These are phyloP conservation scores for Chelmon rostratus DNA, from an alignment of 2,797 vertebrate species.

Conservation along the genomic window DNA sequence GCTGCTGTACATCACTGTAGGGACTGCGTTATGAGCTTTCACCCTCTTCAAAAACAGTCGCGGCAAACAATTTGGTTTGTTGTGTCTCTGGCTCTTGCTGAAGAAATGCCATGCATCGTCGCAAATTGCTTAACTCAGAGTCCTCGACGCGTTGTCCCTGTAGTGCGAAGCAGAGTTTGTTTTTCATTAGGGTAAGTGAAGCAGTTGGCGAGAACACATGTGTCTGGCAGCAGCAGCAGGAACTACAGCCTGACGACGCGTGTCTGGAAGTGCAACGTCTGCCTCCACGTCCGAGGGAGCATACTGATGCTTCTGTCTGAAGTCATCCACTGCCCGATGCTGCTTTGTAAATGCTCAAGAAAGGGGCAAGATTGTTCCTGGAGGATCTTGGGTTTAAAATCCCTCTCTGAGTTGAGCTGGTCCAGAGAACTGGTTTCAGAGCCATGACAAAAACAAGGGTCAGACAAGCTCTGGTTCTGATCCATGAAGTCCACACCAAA, in stretches of 20 bases:
- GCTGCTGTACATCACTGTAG: slow-evolving; percentile 5
- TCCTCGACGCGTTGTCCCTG: slow-evolving; percentile 33
- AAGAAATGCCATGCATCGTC: not conserved
- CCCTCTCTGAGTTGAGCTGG: no score
- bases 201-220: slow-evolving; percentile 56
- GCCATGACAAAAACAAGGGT: not conserved
- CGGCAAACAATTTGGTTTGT: slow-evolving; percentile 27
- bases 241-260: slow-evolving; percentile 46
- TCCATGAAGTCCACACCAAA: not conserved
- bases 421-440: not conserved
- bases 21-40: slow-evolving; percentile 35
- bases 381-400: not conserved
- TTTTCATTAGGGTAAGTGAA: slow-evolving; percentile 69
- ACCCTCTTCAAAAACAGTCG: slow-evolving; percentile 21
- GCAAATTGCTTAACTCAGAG: slow-evolving; percentile 53
- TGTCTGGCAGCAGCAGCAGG: slow-evolving; percentile 57
- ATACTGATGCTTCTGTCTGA: slow-evolving; percentile 40
- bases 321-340: not conserved
- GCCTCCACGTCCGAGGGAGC: slow-evolving; percentile 43
- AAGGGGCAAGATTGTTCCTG: not conserved
- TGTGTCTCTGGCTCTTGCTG: slow-evolving; percentile 13
- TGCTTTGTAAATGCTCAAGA: not conserved
- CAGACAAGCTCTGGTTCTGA: not conserved
- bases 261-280: slow-evolving; percentile 49
- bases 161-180: slow-evolving; percentile 56